Percentiles rank a stretch among this genome's conserved stretches.
Evolutionary conservation across 2,113 vertebrate species (phyloP).

Genomic region (Anguilla rostrata): DNA sequence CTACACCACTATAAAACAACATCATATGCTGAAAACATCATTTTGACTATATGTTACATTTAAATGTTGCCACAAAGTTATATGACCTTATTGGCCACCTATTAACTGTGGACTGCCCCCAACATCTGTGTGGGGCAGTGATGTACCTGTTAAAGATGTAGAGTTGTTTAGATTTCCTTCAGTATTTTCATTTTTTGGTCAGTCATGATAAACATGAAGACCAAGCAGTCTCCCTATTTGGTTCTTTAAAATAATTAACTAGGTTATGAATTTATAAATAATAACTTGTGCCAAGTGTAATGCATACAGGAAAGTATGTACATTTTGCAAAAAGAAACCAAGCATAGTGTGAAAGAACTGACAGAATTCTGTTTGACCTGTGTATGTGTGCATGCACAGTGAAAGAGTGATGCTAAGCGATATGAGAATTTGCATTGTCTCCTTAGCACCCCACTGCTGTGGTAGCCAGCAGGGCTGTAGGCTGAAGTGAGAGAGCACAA

Average conservation of each 20-base stretch:
- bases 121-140: neutral
- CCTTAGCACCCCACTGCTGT: neutral
- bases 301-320: too few species aligned
- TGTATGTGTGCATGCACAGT: too few species aligned
- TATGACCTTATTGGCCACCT: neutral
- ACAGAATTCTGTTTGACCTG: too few species aligned
- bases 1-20: neutral
- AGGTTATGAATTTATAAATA: too few species aligned
- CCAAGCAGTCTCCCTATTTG: neutral
- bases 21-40: neutral
- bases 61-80: neutral
- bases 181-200: neutral
- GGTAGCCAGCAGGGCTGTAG: conserved; percentile 35
- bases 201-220: neutral
- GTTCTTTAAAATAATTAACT: neutral
- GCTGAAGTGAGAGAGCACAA: conserved; percentile 41
- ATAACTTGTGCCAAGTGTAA: too few species aligned
- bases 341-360: too few species aligned
- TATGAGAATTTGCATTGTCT: neutral
- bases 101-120: too few species aligned
- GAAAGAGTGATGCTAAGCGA: neutral
- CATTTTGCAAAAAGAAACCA: too few species aligned
- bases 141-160: neutral
- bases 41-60: neutral
- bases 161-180: neutral